Evolutionary conservation across 2,888 invertebrate species (phyloP), one percentile per base, ranked within the genome.

Genomic region (Drosophila recens): DNA sequence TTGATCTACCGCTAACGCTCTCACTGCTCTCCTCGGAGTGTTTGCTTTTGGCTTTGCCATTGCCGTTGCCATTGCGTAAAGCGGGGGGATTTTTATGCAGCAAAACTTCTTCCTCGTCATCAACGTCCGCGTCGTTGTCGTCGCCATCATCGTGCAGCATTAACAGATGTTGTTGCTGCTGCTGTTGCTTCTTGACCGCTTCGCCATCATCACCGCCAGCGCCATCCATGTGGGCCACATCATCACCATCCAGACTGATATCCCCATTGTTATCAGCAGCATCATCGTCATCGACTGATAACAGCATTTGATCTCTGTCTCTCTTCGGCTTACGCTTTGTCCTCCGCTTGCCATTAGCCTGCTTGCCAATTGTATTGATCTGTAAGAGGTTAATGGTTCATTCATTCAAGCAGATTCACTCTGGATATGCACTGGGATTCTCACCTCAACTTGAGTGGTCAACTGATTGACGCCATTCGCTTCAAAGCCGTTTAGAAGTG

Each of bases 331-430:
- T 84, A 56, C 78, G 90, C 61, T 85, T 90, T 58, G 79, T 57
- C 69, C 80, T 84, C 42, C 72, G 78, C 68, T 90, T 90, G 38
- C 75, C 85, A 34, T 45, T 67, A 52, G 75, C 67, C 36, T 71
- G 59, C 36, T 74, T 79, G 34, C 87, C 90, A 62, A 91, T 77
- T 10, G 90, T 91, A 67, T 91, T 91, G 72, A 91, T 91, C 91
- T 91, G 61, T 1, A 23, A 15, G 17, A 36, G 15, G 10, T 6
- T 36, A 62, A 42, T 8, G 9, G 4, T n/a, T 17, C 3, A 34
- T 38, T 38, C 10, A 20, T 38, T 45, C 6, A 2, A 15, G n/a
- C 40, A 9, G 9, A 40, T 40, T 4, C 17, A 10, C 10, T 3
- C 33, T 36, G 17, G 10, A 40, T 52, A 13, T 63, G 17, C 6